A percentile compares a stretch with the other conserved stretches of the same genome.
phyloP scores from a whole-genome alignment of 2,797 vertebrate species.

The Schizopygopsis malacanthus region DNA sequence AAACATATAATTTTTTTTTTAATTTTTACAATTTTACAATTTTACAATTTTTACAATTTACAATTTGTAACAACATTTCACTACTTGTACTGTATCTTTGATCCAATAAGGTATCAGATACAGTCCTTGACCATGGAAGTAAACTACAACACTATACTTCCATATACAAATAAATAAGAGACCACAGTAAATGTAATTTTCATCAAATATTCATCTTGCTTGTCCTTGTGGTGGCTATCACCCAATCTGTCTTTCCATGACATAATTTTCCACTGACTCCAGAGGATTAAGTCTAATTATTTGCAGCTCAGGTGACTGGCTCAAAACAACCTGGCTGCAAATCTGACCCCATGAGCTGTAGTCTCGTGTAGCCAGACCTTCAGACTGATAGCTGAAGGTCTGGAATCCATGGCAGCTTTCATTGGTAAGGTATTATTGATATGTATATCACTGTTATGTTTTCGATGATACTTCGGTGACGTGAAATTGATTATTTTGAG shows the following conservation, averaged over 20 bases:
- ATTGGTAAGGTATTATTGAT: too few relatives aligned
- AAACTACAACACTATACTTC: background rate
- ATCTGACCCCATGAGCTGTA: background rate
- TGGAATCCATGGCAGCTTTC: too few relatives aligned
- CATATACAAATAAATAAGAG: background rate
- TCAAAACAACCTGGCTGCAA: slow-evolving; percentile 1
- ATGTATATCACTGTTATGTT: too few relatives aligned
- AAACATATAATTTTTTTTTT: too few relatives aligned
- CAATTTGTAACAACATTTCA: background rate
- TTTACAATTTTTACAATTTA: too few relatives aligned
- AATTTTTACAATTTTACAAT: too few relatives aligned
- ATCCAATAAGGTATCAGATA: background rate
- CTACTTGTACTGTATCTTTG: background rate
- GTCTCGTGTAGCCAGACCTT: too few relatives aligned
- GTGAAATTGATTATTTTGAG: too few relatives aligned
- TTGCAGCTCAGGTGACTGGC: background rate
- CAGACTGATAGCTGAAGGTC: too few relatives aligned
- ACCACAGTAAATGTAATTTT: background rate
- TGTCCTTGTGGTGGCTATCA: background rate
- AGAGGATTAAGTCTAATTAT: background rate
- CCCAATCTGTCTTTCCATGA: background rate
- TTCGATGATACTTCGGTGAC: too few relatives aligned
- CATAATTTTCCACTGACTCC: background rate
- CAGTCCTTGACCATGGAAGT: background rate
- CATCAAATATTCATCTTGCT: background rate